Percentiles rank a stretch among this genome's conserved stretches.
Evolutionary conservation across 2,888 invertebrate genomes (phyloP).

Genomic region (Mactromeris polynyma): DNA sequence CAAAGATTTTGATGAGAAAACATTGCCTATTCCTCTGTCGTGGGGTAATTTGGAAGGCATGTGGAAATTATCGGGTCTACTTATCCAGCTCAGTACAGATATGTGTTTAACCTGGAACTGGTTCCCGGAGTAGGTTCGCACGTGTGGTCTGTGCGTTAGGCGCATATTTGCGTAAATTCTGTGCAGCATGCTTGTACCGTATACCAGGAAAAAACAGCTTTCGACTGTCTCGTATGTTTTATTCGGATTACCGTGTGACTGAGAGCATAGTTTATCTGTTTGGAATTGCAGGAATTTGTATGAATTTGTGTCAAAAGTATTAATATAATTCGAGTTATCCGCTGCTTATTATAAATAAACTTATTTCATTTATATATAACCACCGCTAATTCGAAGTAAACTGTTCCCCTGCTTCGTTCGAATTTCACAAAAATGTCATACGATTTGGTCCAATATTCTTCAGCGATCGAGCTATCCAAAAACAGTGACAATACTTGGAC

Average conservation of each 20-base stretch:
- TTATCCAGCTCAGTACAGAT: constrained; percentile 43
- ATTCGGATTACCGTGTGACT: neutral
- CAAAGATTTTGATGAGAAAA: constrained; percentile 56
- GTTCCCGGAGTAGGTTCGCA: constrained; percentile 18
- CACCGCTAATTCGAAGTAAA: too few relatives aligned
- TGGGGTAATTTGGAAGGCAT: constrained; percentile 57
- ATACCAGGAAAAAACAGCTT: neutral
- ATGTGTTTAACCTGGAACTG: constrained; percentile 36
- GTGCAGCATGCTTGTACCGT: neutral
- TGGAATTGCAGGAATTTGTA: too few relatives aligned
- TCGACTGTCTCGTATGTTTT: neutral
- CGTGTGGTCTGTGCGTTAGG: constrained; percentile 39
- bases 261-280: too few relatives aligned
- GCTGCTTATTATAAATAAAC: too few relatives aligned
- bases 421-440: too few relatives aligned
- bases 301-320: too few relatives aligned
- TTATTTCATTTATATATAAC: too few relatives aligned
- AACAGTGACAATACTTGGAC: too few relatives aligned
- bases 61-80: constrained; percentile 62
- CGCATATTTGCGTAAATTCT: neutral
- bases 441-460: too few relatives aligned
- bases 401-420: too few relatives aligned
- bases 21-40: constrained; percentile 51
- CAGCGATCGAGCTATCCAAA: too few relatives aligned
- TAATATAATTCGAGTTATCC: too few relatives aligned